Evolutionary conservation across 2,797 vertebrate species (phyloP), one percentile per base, ranked within the genome.

Genomic region (Pseudomugil tenellus): DNA sequence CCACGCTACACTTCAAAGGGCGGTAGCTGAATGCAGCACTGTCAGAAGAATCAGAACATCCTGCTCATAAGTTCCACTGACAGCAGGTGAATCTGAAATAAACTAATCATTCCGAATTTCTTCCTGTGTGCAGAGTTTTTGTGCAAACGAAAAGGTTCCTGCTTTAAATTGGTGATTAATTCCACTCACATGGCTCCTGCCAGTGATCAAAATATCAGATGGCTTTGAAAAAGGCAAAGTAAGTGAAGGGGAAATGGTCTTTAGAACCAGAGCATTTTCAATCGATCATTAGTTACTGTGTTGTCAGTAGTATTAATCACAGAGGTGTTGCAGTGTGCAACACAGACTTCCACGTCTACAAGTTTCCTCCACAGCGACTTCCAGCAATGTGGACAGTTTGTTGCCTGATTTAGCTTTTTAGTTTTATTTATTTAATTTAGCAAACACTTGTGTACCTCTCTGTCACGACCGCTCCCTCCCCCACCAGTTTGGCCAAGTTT

Each of bases 251-350:
- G 92, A 94, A 94, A 93, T 85, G 87, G 89, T 92, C 87, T 93
- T 93, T 90, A 90, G 87, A 91, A 88, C 87, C 77, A 81, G 77
- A 76, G 90, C 91, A 89, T 93, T 91, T 90, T 92, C 91, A 90
- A 94, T 94, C 90, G 86, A 94, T 94, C 94, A 94, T 89, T 91
- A 88, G 91, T 93, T 91, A 90, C 88, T 84, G 83, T 87, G 84
- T 90, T 93, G 91, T 92, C 92, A 92, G 91, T 80, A 87, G 89
- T 91, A 94, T 94, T 93, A 93, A 93, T 94, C 93, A 93, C 87
- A 79, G 80, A 84, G 85, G 88, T 71, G 82, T 84, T 88, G 85
- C 69, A 58, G 84, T 54, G 73, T 73, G 82, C 46, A 67, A 81
- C 70, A 57, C 74, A 66, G 69, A 64, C 69, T 63, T 70, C 57